phyloP scores from a whole-genome alignment of 1,140 invertebrate species.

The Vollenhovia emeryi region DNA sequence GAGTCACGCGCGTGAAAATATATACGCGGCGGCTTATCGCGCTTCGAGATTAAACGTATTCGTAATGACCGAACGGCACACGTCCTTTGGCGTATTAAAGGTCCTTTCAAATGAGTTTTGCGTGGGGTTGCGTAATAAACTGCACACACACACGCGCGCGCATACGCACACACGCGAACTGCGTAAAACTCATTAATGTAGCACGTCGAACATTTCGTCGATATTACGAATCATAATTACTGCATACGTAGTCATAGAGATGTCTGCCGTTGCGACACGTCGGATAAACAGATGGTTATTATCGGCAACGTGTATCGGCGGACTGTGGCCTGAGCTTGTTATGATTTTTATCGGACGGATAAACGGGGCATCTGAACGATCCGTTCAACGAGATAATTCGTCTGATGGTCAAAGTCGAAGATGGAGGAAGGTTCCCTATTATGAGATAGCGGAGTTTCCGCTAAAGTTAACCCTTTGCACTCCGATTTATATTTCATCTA shows the following conservation, averaged over 20 bases:
- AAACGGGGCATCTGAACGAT: background rate
- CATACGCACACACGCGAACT: background rate
- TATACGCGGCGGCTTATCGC: background rate
- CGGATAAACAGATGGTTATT: background rate
- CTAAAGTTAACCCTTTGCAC: too few relatives aligned
- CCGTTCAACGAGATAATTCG: background rate
- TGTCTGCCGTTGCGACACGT: background rate
- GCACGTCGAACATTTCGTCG: background rate
- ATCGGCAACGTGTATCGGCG: background rate
- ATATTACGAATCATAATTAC: background rate
- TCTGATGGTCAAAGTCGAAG: background rate
- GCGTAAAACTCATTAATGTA: background rate
- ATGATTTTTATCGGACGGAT: background rate
- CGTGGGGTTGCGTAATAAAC: background rate
- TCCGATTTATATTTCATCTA: too few relatives aligned
- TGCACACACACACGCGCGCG: background rate
- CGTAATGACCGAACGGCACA: background rate
- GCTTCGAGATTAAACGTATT: background rate
- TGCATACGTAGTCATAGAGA: background rate
- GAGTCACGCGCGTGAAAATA: background rate
- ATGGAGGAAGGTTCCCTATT: too few relatives aligned
- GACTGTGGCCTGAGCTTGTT: background rate
- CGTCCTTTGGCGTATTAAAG: background rate
- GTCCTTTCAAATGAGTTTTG: background rate
- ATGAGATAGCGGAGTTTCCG: too few relatives aligned